Percentiles rank a stretch among this genome's conserved stretches.
Conservation (phyloP, 1,140 invertebrate genomes). For the Nomia melanderi region DNA sequence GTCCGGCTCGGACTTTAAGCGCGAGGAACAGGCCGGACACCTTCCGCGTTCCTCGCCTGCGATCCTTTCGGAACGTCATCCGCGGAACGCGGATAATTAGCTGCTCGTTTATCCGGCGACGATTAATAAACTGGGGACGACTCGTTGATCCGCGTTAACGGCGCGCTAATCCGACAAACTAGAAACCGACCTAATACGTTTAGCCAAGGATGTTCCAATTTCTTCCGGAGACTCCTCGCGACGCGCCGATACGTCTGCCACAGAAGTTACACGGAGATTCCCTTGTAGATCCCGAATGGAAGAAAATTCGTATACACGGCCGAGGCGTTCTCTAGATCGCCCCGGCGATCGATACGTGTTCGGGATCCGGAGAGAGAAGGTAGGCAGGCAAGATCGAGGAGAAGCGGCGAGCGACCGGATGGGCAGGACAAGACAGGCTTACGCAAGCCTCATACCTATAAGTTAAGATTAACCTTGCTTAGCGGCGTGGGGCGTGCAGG, state of each 20-base stretch:
- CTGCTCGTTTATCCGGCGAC: background rate
- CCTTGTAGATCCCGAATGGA: background rate
- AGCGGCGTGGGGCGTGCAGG: constrained; percentile 55
- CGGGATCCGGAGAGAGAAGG: background rate
- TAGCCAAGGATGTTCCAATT: no score
- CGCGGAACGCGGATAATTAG: background rate
- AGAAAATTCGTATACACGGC: no score
- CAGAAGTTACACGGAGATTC: no score
- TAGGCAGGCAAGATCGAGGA: background rate
- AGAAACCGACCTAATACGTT: no score
- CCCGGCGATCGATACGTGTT: constrained; percentile 45
- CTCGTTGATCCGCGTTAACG: background rate
- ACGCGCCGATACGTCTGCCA: no score
- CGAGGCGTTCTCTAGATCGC: no score
- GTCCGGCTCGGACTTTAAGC: background rate
- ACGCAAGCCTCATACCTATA: constrained; percentile 75
- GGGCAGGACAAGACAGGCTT: constrained; percentile 58
- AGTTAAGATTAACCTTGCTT: constrained; percentile 80
- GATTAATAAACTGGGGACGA: background rate
- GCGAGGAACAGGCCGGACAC: background rate
- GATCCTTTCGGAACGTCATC: background rate
- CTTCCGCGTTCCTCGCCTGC: background rate
- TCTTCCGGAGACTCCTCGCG: no score
- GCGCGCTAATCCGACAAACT: no score
- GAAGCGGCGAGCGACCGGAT: background rate